These are phyloP conservation scores for Xenopus borealis DNA, from an alignment of 2,113 vertebrate species.

Conservation along the genomic window DNA sequence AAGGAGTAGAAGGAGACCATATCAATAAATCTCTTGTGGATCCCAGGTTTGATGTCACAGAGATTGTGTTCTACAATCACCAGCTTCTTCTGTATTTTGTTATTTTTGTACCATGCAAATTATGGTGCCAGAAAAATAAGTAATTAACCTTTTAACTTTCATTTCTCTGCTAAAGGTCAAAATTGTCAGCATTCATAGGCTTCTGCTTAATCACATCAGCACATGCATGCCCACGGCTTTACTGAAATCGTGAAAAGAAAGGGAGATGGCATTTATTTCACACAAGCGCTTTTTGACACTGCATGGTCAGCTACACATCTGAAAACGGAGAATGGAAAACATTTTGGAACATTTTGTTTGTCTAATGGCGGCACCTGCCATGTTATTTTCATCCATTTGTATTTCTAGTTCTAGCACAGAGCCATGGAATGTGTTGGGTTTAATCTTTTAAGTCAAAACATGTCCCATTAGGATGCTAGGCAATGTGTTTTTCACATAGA, in stretches of 20 bases:
- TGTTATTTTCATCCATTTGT: background rate
- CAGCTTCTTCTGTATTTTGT: background rate
- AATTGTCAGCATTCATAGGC: slow-evolving; percentile 32
- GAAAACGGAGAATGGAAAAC: background rate
- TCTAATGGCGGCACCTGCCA: background rate
- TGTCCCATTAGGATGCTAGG: too few relatives aligned
- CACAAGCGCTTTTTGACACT: slow-evolving; percentile 29
- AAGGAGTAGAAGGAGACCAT: too few relatives aligned
- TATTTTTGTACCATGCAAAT: background rate
- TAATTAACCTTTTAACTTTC: slow-evolving; percentile 46
- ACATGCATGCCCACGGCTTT: slow-evolving; percentile 30
- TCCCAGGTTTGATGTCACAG: too few relatives aligned
- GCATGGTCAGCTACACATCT: slow-evolving; percentile 10
- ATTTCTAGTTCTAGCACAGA: too few relatives aligned
- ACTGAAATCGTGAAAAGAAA: slow-evolving; percentile 29
- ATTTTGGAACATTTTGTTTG: background rate
- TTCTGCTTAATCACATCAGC: slow-evolving; percentile 36
- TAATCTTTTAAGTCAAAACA: too few relatives aligned
- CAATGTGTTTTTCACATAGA: too few relatives aligned
- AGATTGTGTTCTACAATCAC: background rate
- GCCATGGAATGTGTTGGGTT: too few relatives aligned
- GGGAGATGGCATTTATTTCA: slow-evolving; percentile 6
- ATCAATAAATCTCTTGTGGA: too few relatives aligned
- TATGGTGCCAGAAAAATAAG: slow-evolving; percentile 27
- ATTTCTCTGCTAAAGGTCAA: slow-evolving; percentile 39